These are phyloP conservation scores for Busseola fusca DNA, from an alignment of 2,888 invertebrate genomes.

Conservation along the genomic window DNA sequence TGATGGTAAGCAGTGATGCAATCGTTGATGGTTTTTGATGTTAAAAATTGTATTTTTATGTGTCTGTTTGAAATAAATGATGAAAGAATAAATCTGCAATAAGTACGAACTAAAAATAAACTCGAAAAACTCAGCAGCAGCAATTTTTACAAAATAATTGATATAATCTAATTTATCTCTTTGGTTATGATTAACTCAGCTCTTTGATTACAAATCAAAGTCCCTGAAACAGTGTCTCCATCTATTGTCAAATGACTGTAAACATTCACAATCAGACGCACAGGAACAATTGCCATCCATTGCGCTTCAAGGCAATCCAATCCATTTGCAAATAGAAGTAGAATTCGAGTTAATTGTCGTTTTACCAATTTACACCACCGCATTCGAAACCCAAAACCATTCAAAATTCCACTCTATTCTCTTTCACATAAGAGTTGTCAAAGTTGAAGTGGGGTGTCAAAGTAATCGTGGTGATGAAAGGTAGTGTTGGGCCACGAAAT, in stretches of 20 bases:
- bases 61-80: no score
- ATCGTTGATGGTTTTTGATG: no score
- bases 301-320: constrained; percentile 82
- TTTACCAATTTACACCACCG: constrained; percentile 60
- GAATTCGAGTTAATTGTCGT: constrained; percentile 83
- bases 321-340: constrained; percentile 85
- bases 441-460: constrained; percentile 9
- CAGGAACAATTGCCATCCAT: constrained; percentile 76
- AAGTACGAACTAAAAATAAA: no score
- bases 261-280: constrained; percentile 65
- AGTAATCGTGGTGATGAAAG: constrained; percentile 55
- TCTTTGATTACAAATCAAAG: constrained; percentile 30
- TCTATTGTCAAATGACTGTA: constrained; percentile 70
- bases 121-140: no score
- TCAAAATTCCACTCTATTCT: constrained; percentile 55
- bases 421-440: not conserved
- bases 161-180: no score
- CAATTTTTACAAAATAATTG: no score
- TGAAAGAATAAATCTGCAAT: no score
- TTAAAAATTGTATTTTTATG: no score
- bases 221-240: constrained; percentile 53
- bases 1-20: no score
- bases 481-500: constrained; percentile 77
- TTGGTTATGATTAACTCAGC: constrained; percentile 7
- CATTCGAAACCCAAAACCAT: constrained; percentile 6